Conservation (phyloP, 1,140 invertebrate genomes). For the Trachymyrmex cornetzi region DNA sequence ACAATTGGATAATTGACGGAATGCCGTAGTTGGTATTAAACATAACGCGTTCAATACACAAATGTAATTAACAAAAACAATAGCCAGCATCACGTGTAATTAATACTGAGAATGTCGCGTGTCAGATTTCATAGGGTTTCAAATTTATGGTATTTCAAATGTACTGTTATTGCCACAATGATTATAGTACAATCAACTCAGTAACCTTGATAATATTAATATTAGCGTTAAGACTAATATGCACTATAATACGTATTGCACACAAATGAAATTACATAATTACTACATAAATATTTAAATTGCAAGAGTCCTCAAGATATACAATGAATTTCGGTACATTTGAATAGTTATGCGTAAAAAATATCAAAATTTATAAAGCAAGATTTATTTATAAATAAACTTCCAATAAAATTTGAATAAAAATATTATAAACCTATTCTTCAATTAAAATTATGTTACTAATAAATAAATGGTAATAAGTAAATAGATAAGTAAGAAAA, state of each 20-base stretch:
- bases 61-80: conserved; percentile 42
- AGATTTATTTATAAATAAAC: conserved; percentile 30
- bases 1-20: conserved; percentile 27
- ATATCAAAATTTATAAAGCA: conserved; percentile 32
- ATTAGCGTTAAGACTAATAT: background rate
- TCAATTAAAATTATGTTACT: conserved; percentile 3
- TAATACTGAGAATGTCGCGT: conserved; percentile 15
- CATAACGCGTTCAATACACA: background rate
- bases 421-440: background rate
- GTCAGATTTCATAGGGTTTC: background rate
- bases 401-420: conserved; percentile 5
- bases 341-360: conserved; percentile 16
- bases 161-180: background rate
- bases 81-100: conserved; percentile 15
- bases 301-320: background rate
- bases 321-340: background rate
- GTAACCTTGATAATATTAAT: background rate
- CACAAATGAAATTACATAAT: conserved; percentile 6
- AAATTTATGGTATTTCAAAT: background rate
- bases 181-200: conserved; percentile 1
- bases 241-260: background rate
- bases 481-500: background rate
- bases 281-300: background rate
- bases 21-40: conserved; percentile 7
- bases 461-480: background rate